phyloP scores from a whole-genome alignment of 2,888 invertebrate genomes.

The Sinotaia quadrata region DNA sequence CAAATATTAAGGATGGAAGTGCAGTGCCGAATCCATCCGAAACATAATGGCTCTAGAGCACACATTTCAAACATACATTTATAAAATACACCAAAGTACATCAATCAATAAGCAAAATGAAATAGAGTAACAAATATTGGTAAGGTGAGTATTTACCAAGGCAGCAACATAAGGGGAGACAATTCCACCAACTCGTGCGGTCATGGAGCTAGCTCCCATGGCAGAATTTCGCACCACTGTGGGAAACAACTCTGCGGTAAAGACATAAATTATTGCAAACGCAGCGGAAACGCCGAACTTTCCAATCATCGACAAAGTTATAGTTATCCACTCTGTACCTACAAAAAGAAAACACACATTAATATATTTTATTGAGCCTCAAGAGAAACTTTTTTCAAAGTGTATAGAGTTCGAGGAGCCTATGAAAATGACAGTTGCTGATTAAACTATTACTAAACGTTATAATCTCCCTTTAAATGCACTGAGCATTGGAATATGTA shows the following conservation, averaged over 20 bases:
- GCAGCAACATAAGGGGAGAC: conserved; percentile 84
- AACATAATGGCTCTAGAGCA: not conserved
- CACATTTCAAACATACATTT: too few species aligned
- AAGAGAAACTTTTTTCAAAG: too few species aligned
- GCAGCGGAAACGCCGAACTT: conserved; percentile 87
- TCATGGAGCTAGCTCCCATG: conserved; percentile 87
- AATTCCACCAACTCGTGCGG: conserved; percentile 89
- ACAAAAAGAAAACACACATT: conserved; percentile 4
- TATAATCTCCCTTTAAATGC: too few species aligned
- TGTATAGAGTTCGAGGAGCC: too few species aligned
- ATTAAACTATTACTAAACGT: too few species aligned
- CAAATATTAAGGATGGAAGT: conserved; percentile 36
- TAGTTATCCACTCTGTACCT: conserved; percentile 52
- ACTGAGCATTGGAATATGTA: too few species aligned
- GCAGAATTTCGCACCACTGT: conserved; percentile 90
- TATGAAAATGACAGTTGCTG: too few species aligned
- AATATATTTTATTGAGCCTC: too few species aligned
- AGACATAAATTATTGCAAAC: conserved; percentile 89
- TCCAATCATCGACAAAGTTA: conserved; percentile 81
- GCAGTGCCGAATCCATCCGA: conserved; percentile 25
- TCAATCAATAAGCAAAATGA: too few species aligned
- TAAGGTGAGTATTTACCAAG: conserved; percentile 56
- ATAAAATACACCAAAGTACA: too few species aligned
- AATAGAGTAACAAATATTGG: too few species aligned
- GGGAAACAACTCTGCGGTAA: conserved; percentile 90